These are phyloP conservation scores for Gonocerus acuteangulatus DNA, from an alignment of 2,888 invertebrate species.

Conservation along the genomic window DNA sequence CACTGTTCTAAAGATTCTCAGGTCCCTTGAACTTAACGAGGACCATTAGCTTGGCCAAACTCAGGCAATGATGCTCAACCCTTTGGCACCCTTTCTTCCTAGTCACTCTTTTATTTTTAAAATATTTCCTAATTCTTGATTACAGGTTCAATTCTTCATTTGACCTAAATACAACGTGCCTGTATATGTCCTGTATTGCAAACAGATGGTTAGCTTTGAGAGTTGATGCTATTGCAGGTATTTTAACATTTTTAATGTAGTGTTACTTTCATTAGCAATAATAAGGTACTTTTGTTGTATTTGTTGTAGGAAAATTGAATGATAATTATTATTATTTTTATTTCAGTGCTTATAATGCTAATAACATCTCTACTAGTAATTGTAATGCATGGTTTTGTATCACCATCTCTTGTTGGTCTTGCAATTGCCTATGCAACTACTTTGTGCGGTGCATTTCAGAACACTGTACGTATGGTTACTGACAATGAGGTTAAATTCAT, in stretches of 20 bases:
- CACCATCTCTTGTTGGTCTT: conserved; percentile 50
- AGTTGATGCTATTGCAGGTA: conserved; percentile 44
- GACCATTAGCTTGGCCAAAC: too few relatives aligned
- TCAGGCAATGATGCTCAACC: too few relatives aligned
- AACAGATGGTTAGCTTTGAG: conserved; percentile 49
- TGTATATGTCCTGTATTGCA: conserved; percentile 47
- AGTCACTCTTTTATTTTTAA: too few relatives aligned
- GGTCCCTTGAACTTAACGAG: too few relatives aligned
- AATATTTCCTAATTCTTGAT: conserved; percentile 2
- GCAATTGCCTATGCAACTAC: conserved; percentile 54
- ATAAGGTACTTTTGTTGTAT: too few relatives aligned
- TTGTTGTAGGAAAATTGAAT: not conserved
- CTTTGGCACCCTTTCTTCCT: too few relatives aligned
- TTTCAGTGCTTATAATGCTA: conserved; percentile 44
- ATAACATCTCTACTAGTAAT: conserved; percentile 49
- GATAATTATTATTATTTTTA: conserved; percentile 1
- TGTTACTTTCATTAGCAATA: not conserved
- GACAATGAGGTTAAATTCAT: conserved; percentile 48
- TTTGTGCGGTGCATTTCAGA: conserved; percentile 53
- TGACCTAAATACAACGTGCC: conserved; percentile 47
- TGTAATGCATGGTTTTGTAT: conserved; percentile 44
- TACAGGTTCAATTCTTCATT: conserved; percentile 47
- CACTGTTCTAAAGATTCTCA: too few relatives aligned
- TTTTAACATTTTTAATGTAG: not conserved
- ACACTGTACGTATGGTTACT: conserved; percentile 46